Evolutionary conservation across 2,888 invertebrate genomes (phyloP).

Genomic region (Cancer borealis): DNA sequence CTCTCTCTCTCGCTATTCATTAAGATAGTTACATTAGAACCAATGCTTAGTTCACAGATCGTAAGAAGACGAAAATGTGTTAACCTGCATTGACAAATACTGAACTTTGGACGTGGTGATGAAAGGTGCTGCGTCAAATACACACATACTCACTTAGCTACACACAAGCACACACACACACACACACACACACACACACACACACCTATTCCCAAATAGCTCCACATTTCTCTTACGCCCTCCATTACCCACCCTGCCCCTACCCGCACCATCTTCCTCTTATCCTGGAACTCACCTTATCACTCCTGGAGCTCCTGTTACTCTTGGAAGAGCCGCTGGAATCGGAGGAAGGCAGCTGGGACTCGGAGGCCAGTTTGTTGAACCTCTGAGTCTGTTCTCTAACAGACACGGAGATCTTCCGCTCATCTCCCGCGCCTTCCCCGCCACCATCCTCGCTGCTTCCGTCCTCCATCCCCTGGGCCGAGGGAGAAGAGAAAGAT

Average conservation of each 20-base stretch:
- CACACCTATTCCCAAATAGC: neutral
- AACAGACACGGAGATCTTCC: conserved; percentile 86
- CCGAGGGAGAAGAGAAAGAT: neutral
- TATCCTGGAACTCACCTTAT: conserved; percentile 69
- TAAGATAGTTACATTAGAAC: neutral
- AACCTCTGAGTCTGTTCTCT: conserved; percentile 95
- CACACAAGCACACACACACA: neutral
- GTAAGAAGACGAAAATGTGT: neutral
- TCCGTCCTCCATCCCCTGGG: conserved; percentile 26
- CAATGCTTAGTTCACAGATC: neutral
- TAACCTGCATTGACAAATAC: neutral
- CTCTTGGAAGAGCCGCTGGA: conserved; percentile 68
- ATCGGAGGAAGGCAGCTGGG: conserved; percentile 80
- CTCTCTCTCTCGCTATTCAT: neutral
- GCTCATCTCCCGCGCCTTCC: conserved; percentile 79
- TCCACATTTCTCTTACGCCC: neutral
- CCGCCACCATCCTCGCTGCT: conserved; percentile 30
- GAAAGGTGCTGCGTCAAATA: neutral
- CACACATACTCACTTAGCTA: neutral
- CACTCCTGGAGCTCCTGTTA: conserved; percentile 74
- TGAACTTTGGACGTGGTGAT: neutral
- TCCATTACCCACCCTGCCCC: neutral
- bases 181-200: too few relatives aligned
- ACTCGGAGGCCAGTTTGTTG: conserved; percentile 93
- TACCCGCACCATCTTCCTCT: neutral